Evolutionary conservation across 2,888 invertebrate genomes (phyloP), one percentile per base, ranked within the genome.

Genomic region (Brachyopa scutellaris): DNA sequence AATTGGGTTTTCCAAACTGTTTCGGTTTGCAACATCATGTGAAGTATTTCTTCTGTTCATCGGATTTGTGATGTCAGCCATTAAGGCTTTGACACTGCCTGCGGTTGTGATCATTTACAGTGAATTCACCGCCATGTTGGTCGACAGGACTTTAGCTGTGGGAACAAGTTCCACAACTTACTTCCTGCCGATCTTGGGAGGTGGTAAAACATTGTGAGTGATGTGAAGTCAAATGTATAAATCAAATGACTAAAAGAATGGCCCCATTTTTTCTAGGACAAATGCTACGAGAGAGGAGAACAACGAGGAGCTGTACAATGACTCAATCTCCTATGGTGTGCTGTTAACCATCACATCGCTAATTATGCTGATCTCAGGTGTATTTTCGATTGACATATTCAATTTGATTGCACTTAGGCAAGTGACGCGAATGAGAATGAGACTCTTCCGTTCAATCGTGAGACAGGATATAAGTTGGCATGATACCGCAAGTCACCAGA

Each of bases 391-490:
- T 0, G 93, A 94, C 85, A 89, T 94, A 4, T 93, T 95, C 85
- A 95, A 95, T 87, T 91, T 93, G 84, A 91, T 93, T 2, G 94
- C 95, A 0, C 90, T 94, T 38, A 92, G 92, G 84, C 94, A 94
- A 91, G 93, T 93, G 45, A 92, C 92, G 19, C 91, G 93, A 86
- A 92, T 95, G 77, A 92, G 95, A 57, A 91, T 91, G 53, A 91
- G 90, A 85, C 93, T 94, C 73, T 91, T 95, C 4, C 90, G 92
- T 84, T 91, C 94, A 0, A 93, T 95, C 0, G 92, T 95, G 31
- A 91, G 94, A 6, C 95, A 95, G 89, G 95, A 95, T 82, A 94
- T 95, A 86, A 90, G 93, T 15, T 95, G 95, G 95, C 95, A 94
- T 87, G 95, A 95, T 87, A 91, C 93, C 45, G 93, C 94, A 84